Conservation (phyloP, 2,797 vertebrate species). For the Enteromius paludinosus region DNA sequence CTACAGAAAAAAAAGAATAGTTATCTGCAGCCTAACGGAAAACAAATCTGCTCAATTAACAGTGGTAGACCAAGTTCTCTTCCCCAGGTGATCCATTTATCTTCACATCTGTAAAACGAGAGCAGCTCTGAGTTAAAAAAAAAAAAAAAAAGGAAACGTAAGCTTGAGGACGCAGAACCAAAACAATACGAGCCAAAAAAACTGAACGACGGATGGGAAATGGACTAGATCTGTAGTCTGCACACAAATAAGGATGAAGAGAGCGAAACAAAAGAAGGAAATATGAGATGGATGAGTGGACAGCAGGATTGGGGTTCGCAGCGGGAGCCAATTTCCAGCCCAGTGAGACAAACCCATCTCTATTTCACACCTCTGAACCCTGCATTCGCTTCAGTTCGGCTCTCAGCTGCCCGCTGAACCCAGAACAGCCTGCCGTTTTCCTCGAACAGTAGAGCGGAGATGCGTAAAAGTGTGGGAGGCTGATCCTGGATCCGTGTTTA, state of each 20-base stretch:
- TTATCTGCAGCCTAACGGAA: conserved; percentile 14
- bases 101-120: neutral
- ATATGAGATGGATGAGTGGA: conserved; percentile 59
- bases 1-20: conserved; percentile 15
- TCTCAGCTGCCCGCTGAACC: conserved; percentile 27
- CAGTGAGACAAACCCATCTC: conserved; percentile 53
- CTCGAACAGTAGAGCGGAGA: neutral
- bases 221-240: conserved; percentile 40
- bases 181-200: conserved; percentile 42
- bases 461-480: neutral
- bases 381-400: conserved; percentile 52
- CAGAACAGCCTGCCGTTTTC: conserved; percentile 30
- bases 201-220: conserved; percentile 51
- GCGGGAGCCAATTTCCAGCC: conserved; percentile 63
- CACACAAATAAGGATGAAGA: conserved; percentile 54
- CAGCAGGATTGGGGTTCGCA: conserved; percentile 12
- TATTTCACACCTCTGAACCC: conserved; percentile 59
- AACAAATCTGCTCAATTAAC: conserved; percentile 41
- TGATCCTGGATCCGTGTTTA: conserved; percentile 39
- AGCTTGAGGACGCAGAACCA: conserved; percentile 44
- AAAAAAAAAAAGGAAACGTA: neutral
- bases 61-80: conserved; percentile 11
- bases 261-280: conserved; percentile 62
- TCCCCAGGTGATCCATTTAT: conserved; percentile 31
- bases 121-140: neutral